phyloP scores from a whole-genome alignment of 2,113 vertebrate species.

The Carollia perspicillata region DNA sequence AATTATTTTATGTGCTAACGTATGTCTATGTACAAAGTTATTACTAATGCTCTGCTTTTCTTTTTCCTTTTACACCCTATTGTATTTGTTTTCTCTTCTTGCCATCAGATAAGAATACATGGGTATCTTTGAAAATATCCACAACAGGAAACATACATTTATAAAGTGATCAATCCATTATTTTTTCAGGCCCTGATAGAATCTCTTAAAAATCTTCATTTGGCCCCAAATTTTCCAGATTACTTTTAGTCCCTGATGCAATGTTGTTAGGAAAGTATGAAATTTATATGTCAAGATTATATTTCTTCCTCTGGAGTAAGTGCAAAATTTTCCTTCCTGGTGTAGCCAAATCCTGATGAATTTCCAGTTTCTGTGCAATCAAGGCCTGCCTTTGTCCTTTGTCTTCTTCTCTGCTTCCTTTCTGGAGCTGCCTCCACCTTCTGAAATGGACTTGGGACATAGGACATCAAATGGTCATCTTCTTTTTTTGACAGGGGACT shows the following conservation, averaged over 20 bases:
- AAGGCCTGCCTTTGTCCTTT: neutral
- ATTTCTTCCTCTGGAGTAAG: neutral
- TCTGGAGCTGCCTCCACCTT: neutral
- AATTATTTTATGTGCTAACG: neutral
- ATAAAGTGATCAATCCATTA: neutral
- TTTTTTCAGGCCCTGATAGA: neutral
- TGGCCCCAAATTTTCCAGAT: slow-evolving; percentile 3
- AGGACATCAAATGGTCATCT: neutral
- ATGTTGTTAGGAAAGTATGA: slow-evolving; percentile 15
- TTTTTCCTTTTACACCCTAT: neutral
- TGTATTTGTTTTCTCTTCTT: neutral
- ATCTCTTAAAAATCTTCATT: neutral
- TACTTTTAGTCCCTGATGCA: neutral
- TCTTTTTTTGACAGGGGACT: no score
- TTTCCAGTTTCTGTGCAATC: neutral
- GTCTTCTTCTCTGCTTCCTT: neutral
- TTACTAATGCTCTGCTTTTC: neutral
- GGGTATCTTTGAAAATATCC: neutral
- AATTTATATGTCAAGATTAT: neutral
- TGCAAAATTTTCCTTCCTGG: neutral
- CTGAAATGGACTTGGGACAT: neutral
- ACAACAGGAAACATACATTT: neutral
- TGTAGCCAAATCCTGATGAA: neutral
- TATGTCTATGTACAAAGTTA: neutral
- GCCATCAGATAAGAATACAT: neutral